Evolutionary conservation across 2,888 invertebrate species (phyloP).

Genomic region (Autographa gamma): DNA sequence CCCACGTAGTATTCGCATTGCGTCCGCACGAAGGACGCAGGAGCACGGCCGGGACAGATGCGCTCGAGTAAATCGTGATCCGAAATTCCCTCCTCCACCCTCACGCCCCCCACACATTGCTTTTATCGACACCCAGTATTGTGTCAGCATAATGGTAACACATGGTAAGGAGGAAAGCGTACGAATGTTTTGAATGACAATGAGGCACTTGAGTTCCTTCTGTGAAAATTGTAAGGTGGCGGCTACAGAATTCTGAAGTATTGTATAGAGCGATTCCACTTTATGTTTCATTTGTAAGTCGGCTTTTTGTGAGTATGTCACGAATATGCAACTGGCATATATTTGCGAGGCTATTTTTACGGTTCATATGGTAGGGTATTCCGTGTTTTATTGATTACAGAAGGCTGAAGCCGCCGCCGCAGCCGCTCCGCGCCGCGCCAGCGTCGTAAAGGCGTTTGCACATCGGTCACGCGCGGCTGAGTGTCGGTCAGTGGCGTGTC

Average conservation of each 20-base stretch:
- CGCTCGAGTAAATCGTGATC: conserved; percentile 81
- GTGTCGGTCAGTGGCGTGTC: conserved; percentile 84
- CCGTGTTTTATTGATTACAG: conserved; percentile 27
- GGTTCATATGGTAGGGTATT: conserved; percentile 16
- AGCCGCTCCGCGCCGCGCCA: conserved; percentile 13
- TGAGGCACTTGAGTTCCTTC: conserved; percentile 63
- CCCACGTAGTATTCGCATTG: conserved; percentile 70
- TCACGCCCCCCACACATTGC: conserved; percentile 51
- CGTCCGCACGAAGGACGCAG: conserved; percentile 79
- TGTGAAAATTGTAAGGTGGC: conserved; percentile 64
- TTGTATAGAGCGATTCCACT: conserved; percentile 22
- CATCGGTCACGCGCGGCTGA: conserved; percentile 73
- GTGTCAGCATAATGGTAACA: conserved; percentile 74
- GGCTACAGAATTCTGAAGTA: conserved; percentile 45
- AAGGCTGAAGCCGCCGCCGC: conserved; percentile 14
- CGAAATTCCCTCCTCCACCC: conserved; percentile 61
- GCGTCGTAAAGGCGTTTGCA: conserved; percentile 66
- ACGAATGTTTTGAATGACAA: conserved; percentile 69
- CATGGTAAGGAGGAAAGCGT: conserved; percentile 72
- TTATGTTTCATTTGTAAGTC: conserved; percentile 21
- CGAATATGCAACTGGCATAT: conserved; percentile 6
- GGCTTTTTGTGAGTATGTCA: conserved; percentile 25
- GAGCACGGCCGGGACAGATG: conserved; percentile 80
- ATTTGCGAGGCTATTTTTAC: conserved; percentile 6
- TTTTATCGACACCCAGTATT: conserved; percentile 66